Evolutionary conservation across 1,140 invertebrate genomes (phyloP).

Genomic region (Phocides pigmalion): DNA sequence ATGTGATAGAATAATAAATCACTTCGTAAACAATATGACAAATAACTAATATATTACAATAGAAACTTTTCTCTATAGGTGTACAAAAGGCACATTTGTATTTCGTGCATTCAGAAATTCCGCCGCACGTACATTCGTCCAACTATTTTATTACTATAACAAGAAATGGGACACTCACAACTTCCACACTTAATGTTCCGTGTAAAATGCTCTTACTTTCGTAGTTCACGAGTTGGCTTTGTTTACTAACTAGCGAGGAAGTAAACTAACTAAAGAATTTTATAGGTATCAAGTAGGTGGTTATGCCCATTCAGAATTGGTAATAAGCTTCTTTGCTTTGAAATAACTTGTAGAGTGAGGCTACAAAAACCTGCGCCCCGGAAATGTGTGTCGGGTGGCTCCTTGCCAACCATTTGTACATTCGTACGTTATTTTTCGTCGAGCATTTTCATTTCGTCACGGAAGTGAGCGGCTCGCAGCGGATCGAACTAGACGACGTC

Average conservation of each 20-base stretch:
- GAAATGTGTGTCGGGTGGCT: background rate
- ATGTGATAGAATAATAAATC: too few species aligned
- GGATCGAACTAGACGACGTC: background rate
- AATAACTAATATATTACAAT: too few species aligned
- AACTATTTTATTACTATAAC: background rate
- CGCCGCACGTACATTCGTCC: too few species aligned
- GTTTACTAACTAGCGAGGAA: background rate
- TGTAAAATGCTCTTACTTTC: too few species aligned
- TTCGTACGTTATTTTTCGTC: background rate
- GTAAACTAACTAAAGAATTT: background rate
- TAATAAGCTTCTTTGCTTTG: background rate
- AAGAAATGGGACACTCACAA: background rate
- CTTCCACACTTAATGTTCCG: too few species aligned
- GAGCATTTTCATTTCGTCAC: background rate
- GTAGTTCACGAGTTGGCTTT: too few species aligned
- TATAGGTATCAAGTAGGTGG: background rate
- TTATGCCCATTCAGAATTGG: background rate
- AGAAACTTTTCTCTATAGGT: too few species aligned
- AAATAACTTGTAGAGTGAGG: background rate
- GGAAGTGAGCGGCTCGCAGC: background rate
- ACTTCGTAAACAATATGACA: too few species aligned
- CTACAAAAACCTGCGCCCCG: background rate
- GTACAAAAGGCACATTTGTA: too few species aligned
- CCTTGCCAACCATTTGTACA: background rate
- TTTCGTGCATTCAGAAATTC: too few species aligned